Percentiles rank a stretch among this genome's conserved stretches.
Evolutionary conservation across 2,797 vertebrate species (phyloP).

Genomic region (Alauda arvensis): DNA sequence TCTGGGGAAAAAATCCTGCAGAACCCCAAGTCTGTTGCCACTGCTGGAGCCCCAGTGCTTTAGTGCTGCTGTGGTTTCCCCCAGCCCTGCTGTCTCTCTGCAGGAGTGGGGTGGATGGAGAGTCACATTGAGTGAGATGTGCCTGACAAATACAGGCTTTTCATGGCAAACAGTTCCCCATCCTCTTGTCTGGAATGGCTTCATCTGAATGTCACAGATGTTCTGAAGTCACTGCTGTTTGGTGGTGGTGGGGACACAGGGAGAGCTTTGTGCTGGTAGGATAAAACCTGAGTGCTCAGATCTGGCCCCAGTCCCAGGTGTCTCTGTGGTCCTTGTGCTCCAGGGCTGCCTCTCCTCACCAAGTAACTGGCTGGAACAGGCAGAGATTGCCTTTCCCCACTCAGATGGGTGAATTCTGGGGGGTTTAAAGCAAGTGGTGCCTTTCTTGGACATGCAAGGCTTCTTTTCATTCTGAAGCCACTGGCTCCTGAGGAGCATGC

Average conservation of each 20-base stretch:
- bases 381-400: neutral
- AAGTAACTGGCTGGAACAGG: fast-evolving
- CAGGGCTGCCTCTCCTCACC: neutral
- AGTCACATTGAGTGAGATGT: neutral
- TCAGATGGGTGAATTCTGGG: neutral
- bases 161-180: neutral
- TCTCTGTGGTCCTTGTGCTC: neutral
- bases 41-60: neutral
- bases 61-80: neutral
- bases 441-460: neutral
- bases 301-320: neutral
- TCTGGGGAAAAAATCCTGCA: neutral
- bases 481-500: neutral
- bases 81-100: neutral
- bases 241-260: neutral
- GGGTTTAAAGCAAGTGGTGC: neutral
- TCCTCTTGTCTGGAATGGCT: neutral
- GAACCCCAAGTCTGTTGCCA: neutral
- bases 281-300: neutral
- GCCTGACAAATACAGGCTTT: neutral
- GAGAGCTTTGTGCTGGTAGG: neutral
- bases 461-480: neutral
- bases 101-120: neutral
- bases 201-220: neutral
- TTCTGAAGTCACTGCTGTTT: neutral